phyloP scores from a whole-genome alignment of 1,140 invertebrate species.

The Conopomorpha cramerella region DNA sequence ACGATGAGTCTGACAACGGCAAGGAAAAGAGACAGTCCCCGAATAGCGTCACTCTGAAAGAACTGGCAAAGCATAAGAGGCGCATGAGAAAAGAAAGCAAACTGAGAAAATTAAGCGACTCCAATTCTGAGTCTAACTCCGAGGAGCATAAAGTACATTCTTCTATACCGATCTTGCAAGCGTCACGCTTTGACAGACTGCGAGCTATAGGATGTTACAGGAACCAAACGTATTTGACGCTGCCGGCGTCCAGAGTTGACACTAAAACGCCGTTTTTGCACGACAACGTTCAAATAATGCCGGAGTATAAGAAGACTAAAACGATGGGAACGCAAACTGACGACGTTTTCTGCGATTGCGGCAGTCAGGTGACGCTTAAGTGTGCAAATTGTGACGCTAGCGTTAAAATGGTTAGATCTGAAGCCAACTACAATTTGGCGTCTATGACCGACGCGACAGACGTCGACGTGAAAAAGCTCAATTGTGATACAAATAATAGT shows the following conservation, averaged over 20 bases:
- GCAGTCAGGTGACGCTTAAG: constrained; percentile 21
- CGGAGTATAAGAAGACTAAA: constrained; percentile 38
- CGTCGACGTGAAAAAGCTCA: constrained; percentile 29
- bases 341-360: constrained; percentile 36
- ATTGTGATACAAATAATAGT: constrained; percentile 57
- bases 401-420: constrained; percentile 38
- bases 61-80: constrained; percentile 52
- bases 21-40: constrained; percentile 17
- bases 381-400: constrained; percentile 26
- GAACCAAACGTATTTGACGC: constrained; percentile 44
- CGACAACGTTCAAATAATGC: constrained; percentile 23
- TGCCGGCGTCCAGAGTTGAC: constrained; percentile 35
- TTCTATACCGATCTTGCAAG: constrained; percentile 57
- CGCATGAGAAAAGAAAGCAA: constrained; percentile 47
- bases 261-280: constrained; percentile 28
- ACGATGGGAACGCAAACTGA: constrained; percentile 51
- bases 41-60: constrained; percentile 27
- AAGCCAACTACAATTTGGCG: constrained; percentile 38
- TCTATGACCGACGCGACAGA: constrained; percentile 10
- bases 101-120: constrained; percentile 37
- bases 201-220: constrained; percentile 48
- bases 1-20: constrained; percentile 59
- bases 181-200: constrained; percentile 48
- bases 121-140: constrained; percentile 25
- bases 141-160: constrained; percentile 39